Evolutionary conservation across 2,113 vertebrate genomes (phyloP).

Genomic region (Sinocyclocheilus rhinocerous): DNA sequence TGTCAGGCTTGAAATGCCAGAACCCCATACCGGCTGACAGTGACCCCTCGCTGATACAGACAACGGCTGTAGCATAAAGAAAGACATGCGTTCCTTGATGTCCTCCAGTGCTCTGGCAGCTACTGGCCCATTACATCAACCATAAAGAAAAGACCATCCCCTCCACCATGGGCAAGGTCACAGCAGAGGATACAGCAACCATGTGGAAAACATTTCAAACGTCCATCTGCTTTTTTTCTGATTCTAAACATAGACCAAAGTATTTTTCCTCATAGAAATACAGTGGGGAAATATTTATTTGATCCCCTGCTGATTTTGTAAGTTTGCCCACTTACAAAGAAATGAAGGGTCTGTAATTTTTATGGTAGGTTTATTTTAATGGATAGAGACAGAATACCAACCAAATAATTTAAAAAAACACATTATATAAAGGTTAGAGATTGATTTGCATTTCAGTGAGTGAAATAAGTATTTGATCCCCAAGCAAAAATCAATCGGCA

Average conservation of each 20-base stretch:
- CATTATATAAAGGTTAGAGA: too few relatives aligned
- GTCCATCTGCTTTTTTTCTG: neutral
- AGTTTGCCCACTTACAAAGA: too few relatives aligned
- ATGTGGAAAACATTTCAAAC: slow-evolving; percentile 9
- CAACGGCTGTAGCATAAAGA: neutral
- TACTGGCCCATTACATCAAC: neutral
- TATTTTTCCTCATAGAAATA: neutral
- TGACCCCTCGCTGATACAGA: slow-evolving; percentile 46
- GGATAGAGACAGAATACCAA: too few relatives aligned
- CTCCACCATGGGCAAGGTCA: slow-evolving; percentile 20
- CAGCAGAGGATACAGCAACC: slow-evolving; percentile 5
- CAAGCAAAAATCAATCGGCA: too few relatives aligned
- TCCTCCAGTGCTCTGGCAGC: neutral
- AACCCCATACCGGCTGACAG: slow-evolving; percentile 57
- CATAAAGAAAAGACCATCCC: slow-evolving; percentile 24
- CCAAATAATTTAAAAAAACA: too few relatives aligned
- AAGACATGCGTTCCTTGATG: slow-evolving; percentile 45
- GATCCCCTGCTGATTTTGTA: too few relatives aligned
- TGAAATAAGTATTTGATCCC: too few relatives aligned
- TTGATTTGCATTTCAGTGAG: too few relatives aligned
- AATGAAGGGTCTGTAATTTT: too few relatives aligned
- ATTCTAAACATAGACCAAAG: neutral
- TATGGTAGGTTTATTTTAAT: too few relatives aligned
- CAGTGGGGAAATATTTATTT: too few relatives aligned
- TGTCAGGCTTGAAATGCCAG: slow-evolving; percentile 72